phyloP scores from a whole-genome alignment of 2,797 vertebrate genomes.

The Micromesistius poutassou region DNA sequence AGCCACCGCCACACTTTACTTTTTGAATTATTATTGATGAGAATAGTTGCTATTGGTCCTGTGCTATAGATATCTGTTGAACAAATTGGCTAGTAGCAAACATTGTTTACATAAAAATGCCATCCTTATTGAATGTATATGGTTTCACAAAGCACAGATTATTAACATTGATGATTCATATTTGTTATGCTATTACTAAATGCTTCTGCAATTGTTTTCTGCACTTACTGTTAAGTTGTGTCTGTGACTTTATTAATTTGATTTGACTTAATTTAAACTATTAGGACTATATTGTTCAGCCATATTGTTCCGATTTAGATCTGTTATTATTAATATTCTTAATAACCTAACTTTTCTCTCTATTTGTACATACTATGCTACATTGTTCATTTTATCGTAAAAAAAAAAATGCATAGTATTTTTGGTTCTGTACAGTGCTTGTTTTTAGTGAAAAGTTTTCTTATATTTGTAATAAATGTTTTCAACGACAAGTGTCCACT shows the following conservation, averaged over 20 bases:
- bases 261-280: not conserved
- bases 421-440: not conserved
- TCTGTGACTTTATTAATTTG: not conserved
- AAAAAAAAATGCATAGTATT: not conserved
- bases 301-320: not conserved
- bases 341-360: not conserved
- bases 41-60: slow-evolving; percentile 5
- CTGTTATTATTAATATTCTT: not conserved
- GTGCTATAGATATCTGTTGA: slow-evolving; percentile 33
- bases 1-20: not conserved
- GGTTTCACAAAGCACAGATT: not conserved
- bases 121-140: not conserved
- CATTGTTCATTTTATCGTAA: not conserved
- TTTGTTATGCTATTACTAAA: not conserved
- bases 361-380: not conserved
- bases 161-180: not conserved
- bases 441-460: not conserved
- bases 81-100: slow-evolving; percentile 7
- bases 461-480: slow-evolving; percentile 9
- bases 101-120: slow-evolving; percentile 2
- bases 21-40: not conserved
- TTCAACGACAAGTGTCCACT: not conserved
- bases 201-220: not conserved
- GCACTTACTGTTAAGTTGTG: not conserved
- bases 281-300: not conserved